These are phyloP conservation scores for human (Homo sapiens) DNA, from an alignment of 2,113 vertebrate species.

Conservation along the genomic window DNA sequence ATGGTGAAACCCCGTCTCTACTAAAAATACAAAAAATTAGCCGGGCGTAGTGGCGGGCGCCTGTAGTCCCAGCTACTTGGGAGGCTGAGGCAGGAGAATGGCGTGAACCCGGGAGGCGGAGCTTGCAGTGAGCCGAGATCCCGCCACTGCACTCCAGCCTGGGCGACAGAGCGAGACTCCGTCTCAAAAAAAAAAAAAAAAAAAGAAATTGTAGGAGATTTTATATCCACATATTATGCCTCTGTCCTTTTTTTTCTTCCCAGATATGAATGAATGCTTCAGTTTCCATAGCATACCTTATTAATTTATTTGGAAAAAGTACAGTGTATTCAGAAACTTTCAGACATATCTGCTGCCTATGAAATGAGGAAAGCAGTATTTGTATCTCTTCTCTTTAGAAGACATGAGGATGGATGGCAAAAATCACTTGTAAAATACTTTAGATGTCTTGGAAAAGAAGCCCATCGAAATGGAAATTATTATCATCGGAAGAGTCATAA, in stretches of 20 bases:
- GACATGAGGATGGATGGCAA: conserved; percentile 56
- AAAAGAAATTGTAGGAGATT: neutral
- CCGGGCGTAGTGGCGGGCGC: too few species aligned
- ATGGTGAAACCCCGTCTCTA: too few species aligned
- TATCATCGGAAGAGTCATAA: conserved; percentile 65
- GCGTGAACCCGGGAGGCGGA: too few species aligned
- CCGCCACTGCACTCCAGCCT: too few species aligned
- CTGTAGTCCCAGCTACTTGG: too few species aligned
- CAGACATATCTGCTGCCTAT: conserved; percentile 39
- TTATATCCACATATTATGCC: neutral
- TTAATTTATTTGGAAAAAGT: conserved; percentile 55
- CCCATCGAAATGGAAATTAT: conserved; percentile 76
- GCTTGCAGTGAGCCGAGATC: too few species aligned
- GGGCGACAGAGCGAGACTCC: too few species aligned
- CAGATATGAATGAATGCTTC: conserved; percentile 37
- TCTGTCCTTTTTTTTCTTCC: conserved; percentile 14
- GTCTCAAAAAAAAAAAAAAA: too few species aligned
- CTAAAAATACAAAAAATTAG: too few species aligned
- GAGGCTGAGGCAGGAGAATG: too few species aligned
- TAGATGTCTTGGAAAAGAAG: conserved; percentile 57
- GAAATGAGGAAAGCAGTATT: conserved; percentile 62
- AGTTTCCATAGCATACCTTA: conserved; percentile 45
- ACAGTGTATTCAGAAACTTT: conserved; percentile 25
- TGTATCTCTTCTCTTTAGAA: conserved; percentile 55
- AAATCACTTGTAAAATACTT: conserved; percentile 72